Conservation (phyloP, 2,113 vertebrate species). For the Erythrocercus mccallii region DNA sequence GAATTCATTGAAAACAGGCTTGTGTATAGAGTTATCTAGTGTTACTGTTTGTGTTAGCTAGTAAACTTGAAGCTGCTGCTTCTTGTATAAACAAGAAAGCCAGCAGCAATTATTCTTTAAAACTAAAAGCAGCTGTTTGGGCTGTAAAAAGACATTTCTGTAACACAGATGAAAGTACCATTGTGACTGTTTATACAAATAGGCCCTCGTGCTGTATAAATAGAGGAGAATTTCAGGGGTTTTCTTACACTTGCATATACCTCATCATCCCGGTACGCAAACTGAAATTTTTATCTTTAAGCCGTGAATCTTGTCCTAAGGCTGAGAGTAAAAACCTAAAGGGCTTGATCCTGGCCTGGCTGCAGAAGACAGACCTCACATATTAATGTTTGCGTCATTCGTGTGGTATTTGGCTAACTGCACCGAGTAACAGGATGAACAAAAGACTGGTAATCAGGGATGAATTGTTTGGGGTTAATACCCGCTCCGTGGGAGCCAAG, state of each 20-base stretch:
- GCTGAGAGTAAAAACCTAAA: neutral
- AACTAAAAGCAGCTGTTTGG: neutral
- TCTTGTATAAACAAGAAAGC: neutral
- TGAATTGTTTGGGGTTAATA: accelerated
- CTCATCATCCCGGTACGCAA: neutral
- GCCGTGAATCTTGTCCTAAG: neutral
- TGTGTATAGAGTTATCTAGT: neutral
- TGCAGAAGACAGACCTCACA: neutral
- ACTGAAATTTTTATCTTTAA: neutral
- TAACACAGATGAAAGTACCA: neutral
- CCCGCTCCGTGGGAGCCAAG: accelerated
- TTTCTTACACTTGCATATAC: neutral
- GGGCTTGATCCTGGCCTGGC: neutral
- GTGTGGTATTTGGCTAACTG: neutral
- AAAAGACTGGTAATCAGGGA: neutral
- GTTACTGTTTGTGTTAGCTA: neutral
- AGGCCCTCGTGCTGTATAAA: neutral
- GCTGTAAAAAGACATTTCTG: neutral
- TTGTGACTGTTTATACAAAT: neutral
- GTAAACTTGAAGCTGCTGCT: neutral
- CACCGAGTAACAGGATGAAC: neutral
- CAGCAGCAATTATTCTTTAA: neutral
- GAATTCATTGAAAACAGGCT: neutral
- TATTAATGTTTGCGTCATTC: neutral
- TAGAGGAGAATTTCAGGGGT: neutral